phyloP scores from a whole-genome alignment of 2,888 invertebrate genomes.

The Ecdyonurus torrentis region DNA sequence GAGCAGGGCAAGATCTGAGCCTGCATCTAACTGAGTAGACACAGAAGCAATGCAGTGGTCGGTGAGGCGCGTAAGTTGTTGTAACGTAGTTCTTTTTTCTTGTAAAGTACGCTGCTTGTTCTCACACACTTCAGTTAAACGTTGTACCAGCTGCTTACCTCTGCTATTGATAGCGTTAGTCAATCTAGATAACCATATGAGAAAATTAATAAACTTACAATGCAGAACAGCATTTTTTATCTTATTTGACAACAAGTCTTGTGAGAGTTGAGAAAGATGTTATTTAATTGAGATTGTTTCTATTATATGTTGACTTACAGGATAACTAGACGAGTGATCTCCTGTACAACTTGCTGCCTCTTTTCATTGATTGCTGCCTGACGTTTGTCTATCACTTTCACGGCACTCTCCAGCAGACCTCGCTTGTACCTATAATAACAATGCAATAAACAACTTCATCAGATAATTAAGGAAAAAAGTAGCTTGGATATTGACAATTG shows the following conservation, averaged over 20 bases:
- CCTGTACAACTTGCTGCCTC: slow-evolving; percentile 67
- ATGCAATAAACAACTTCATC: slow-evolving; percentile 23
- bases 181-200: slow-evolving; percentile 39
- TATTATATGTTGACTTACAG: slow-evolving; percentile 39
- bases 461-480: slow-evolving; percentile 17
- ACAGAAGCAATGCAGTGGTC: slow-evolving; percentile 82
- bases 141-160: slow-evolving; percentile 65
- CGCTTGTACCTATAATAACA: slow-evolving; percentile 47
- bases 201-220: too few species aligned
- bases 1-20: slow-evolving; percentile 68
- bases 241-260: background rate
- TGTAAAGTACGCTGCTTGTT: slow-evolving; percentile 57
- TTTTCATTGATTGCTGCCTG: slow-evolving; percentile 71
- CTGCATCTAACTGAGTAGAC: slow-evolving; percentile 55
- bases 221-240: background rate
- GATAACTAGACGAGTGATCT: slow-evolving; percentile 74
- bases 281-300: too few species aligned
- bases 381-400: slow-evolving; percentile 64
- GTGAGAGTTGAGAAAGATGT: too few species aligned
- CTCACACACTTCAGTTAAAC: slow-evolving; percentile 51
- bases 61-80: slow-evolving; percentile 65
- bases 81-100: slow-evolving; percentile 69
- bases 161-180: slow-evolving; percentile 69
- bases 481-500: slow-evolving; percentile 5
- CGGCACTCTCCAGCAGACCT: slow-evolving; percentile 44